Conservation (phyloP, 1,140 invertebrate genomes). For the Sitophilus oryzae region DNA sequence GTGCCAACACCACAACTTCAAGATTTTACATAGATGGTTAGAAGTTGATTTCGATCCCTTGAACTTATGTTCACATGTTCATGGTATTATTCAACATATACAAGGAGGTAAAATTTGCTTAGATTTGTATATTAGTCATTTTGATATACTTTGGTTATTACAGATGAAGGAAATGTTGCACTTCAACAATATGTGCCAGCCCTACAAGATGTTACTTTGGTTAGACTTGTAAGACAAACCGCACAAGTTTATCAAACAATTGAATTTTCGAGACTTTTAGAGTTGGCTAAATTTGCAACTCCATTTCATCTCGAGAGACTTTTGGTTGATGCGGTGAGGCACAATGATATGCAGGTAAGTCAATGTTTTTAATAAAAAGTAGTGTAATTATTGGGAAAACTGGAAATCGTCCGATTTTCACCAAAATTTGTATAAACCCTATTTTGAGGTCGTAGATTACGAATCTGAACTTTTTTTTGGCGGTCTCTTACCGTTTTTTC, state of each 20-base stretch:
- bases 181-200: slow-evolving; percentile 77
- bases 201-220: slow-evolving; percentile 87
- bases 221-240: slow-evolving; percentile 82
- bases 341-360: slow-evolving; percentile 92
- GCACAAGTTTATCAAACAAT: slow-evolving; percentile 95
- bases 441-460: too few relatives aligned
- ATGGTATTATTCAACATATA: slow-evolving; percentile 59
- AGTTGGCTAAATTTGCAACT: slow-evolving; percentile 81
- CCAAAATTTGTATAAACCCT: too few relatives aligned
- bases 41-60: slow-evolving; percentile 95
- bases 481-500: too few relatives aligned
- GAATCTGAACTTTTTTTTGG: too few relatives aligned
- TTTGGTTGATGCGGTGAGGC: slow-evolving; percentile 87
- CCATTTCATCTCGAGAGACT: slow-evolving; percentile 84
- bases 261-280: slow-evolving; percentile 75
- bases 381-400: too few relatives aligned
- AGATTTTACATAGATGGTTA: slow-evolving; percentile 85
- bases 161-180: slow-evolving; percentile 58
- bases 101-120: slow-evolving; percentile 16
- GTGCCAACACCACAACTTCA: slow-evolving; percentile 81
- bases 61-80: slow-evolving; percentile 73
- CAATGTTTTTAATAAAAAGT: slow-evolving; percentile 1
- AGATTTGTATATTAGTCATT: background rate
- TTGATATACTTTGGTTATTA: slow-evolving; percentile 43
- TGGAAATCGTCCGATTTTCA: too few relatives aligned